A percentile compares a stretch with the other conserved stretches of the same genome.
Conservation (phyloP, 2,113 vertebrate species). For the Mesoclemmys tuberculata region DNA sequence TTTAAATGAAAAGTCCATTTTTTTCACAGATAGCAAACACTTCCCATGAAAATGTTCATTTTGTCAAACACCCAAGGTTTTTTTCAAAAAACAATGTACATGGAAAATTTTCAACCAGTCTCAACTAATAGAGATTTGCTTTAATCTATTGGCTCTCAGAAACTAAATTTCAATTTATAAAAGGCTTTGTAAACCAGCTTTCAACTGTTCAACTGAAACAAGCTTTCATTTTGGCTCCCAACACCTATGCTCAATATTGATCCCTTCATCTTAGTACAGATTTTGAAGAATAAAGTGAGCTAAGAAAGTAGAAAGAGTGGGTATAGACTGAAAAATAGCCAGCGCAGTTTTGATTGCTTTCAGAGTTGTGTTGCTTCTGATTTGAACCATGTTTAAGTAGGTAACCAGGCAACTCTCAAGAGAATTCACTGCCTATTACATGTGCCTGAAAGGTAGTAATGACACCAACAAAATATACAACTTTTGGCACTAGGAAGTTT, state of each 20-base stretch:
- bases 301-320: neutral
- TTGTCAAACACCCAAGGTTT: neutral
- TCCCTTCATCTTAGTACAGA: neutral
- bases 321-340: fast-evolving
- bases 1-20: neutral
- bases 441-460: neutral
- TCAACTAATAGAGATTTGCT: neutral
- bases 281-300: neutral
- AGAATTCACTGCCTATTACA: neutral
- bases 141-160: neutral
- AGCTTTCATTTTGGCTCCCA: neutral
- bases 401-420: neutral
- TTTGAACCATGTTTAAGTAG: fast-evolving
- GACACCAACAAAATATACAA: neutral
- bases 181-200: neutral
- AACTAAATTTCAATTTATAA: neutral
- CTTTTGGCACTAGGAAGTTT: neutral
- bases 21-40: neutral
- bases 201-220: neutral
- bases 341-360: neutral
- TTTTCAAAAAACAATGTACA: neutral
- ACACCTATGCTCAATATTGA: neutral
- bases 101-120: neutral
- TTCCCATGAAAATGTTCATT: neutral
- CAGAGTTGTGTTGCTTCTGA: fast-evolving